Conservation (phyloP, 2,888 invertebrate species). For the Noctua pronuba region DNA sequence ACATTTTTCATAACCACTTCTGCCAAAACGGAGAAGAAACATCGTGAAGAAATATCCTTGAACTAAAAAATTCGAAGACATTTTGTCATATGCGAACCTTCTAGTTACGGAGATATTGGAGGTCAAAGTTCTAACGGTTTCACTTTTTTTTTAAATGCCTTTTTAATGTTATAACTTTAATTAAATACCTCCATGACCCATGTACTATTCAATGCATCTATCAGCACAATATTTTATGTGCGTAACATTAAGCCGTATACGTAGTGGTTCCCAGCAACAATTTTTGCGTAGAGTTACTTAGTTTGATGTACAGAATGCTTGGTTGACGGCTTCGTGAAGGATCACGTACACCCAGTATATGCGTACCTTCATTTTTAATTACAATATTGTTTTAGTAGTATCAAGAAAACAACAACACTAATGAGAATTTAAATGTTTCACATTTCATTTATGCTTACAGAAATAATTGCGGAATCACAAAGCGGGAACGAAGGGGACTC, state of each 20-base stretch:
- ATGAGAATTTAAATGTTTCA: not conserved
- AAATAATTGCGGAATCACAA: slow-evolving; percentile 34
- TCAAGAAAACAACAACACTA: not conserved
- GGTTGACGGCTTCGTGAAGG: not conserved
- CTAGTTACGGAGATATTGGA: no score
- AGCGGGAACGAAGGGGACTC: slow-evolving; percentile 36
- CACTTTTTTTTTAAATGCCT: no score
- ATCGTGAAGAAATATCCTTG: not conserved
- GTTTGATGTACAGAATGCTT: not conserved
- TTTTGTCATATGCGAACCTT: no score
- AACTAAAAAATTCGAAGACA: not conserved
- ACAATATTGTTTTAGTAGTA: not conserved
- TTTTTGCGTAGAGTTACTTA: no score
- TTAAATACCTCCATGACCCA: no score
- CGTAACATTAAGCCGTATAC: no score
- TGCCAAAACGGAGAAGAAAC: not conserved
- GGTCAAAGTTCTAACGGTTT: no score
- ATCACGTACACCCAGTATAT: not conserved
- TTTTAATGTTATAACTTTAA: no score
- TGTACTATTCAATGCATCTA: no score
- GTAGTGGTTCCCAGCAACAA: no score
- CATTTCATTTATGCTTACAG: slow-evolving; percentile 3
- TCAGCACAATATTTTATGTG: no score
- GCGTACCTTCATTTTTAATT: not conserved
- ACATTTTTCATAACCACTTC: not conserved